These are phyloP conservation scores for Amia ocellicauda DNA, from an alignment of 2,113 vertebrate genomes.

Conservation along the genomic window DNA sequence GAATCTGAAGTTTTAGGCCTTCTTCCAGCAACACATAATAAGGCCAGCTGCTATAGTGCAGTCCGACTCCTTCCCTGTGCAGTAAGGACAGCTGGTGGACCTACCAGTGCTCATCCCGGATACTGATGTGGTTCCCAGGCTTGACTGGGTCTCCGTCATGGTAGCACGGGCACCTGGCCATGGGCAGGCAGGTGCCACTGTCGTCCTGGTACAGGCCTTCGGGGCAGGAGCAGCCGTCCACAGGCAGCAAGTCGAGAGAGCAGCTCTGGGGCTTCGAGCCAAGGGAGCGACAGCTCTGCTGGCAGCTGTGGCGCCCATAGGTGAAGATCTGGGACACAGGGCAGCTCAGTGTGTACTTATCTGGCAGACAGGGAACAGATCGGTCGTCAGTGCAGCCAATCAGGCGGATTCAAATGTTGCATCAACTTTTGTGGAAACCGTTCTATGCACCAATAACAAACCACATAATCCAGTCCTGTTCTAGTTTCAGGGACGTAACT, in stretches of 20 bases:
- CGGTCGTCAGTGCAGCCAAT: background rate
- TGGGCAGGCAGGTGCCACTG: slow-evolving; percentile 68
- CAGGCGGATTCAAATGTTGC: no score
- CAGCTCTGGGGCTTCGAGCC: slow-evolving; percentile 68
- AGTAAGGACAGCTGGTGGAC: no score
- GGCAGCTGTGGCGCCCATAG: slow-evolving; percentile 82
- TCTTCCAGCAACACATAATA: no score
- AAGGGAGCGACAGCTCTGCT: slow-evolving; percentile 81
- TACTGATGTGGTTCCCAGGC: slow-evolving; percentile 65
- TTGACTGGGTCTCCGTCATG: slow-evolving; percentile 69
- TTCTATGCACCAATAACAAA: no score
- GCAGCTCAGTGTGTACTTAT: slow-evolving; percentile 69
- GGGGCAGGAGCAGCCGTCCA: slow-evolving; percentile 90
- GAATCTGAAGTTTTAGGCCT: background rate
- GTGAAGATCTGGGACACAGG: slow-evolving; percentile 75
- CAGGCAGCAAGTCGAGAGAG: slow-evolving; percentile 66
- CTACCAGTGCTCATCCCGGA: slow-evolving; percentile 82
- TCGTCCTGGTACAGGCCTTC: slow-evolving; percentile 72
- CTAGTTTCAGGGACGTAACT: no score
- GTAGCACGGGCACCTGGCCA: slow-evolving; percentile 79
- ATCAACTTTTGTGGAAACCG: no score
- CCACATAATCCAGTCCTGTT: no score
- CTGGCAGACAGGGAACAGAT: slow-evolving; percentile 49
- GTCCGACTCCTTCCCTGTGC: no score
- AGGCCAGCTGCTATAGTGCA: no score